These are phyloP conservation scores for Bothrops jararaca DNA, from an alignment of 2,113 vertebrate genomes.

Conservation along the genomic window DNA sequence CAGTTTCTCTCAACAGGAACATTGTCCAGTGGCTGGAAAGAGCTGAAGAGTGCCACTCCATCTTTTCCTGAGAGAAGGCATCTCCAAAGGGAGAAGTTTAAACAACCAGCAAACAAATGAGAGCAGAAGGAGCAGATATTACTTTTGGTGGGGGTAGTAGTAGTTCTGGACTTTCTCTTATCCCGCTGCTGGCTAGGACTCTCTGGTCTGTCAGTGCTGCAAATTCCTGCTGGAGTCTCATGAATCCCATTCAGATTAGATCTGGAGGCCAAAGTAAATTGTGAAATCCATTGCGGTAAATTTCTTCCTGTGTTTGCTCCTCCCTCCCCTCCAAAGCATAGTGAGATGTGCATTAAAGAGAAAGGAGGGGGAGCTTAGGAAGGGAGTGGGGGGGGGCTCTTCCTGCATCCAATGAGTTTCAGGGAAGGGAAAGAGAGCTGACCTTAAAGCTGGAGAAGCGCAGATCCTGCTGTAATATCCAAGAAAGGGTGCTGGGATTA, in stretches of 20 bases:
- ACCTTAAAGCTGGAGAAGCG: slow-evolving; percentile 34
- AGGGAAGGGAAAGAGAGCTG: slow-evolving; percentile 14
- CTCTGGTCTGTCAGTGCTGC: neutral
- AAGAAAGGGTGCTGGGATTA: slow-evolving; percentile 55
- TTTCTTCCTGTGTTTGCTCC: slow-evolving; percentile 52
- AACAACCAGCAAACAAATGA: neutral
- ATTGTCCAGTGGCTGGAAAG: slow-evolving; percentile 18
- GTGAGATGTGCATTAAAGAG: slow-evolving; percentile 34
- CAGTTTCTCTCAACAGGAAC: slow-evolving; percentile 26
- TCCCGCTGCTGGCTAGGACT: slow-evolving; percentile 15
- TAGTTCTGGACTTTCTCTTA: slow-evolving; percentile 39
- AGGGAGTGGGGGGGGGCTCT: neutral
- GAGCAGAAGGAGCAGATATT: slow-evolving; percentile 30
- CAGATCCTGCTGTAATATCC: slow-evolving; percentile 36
- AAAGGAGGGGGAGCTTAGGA: slow-evolving; percentile 25
- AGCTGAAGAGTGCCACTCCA: slow-evolving; percentile 38
- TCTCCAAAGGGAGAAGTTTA: slow-evolving; percentile 25
- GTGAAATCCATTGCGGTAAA: slow-evolving; percentile 59
- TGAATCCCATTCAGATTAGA: slow-evolving; percentile 6
- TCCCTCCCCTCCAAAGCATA: slow-evolving; percentile 38
- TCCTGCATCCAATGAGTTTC: neutral
- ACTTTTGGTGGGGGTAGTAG: slow-evolving; percentile 27
- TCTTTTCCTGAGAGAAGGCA: slow-evolving; percentile 48
- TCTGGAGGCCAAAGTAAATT: slow-evolving; percentile 34
- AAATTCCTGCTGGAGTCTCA: slow-evolving; percentile 5